Percentiles rank a stretch among this genome's conserved stretches.
phyloP scores from a whole-genome alignment of 2,797 vertebrate genomes.

The Platalea minor region DNA sequence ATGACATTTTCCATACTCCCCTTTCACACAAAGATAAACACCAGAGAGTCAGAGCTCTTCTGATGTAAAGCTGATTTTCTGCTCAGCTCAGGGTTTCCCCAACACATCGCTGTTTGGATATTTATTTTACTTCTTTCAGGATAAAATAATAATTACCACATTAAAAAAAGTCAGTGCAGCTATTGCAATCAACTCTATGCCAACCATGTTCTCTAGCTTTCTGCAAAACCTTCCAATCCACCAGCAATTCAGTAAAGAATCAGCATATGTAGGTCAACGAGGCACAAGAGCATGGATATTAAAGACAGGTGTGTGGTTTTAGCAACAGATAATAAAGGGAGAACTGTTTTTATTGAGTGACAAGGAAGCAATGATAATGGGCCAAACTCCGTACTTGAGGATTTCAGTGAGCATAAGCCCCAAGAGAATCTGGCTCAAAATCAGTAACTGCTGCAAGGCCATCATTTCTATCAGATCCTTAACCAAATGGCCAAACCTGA shows the following conservation, averaged over 20 bases:
- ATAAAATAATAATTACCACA: neutral
- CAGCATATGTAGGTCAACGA: neutral
- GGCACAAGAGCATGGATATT: neutral
- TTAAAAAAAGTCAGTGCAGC: neutral
- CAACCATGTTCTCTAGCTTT: neutral
- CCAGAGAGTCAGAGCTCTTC: neutral
- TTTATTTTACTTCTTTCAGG: neutral
- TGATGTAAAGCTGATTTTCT: neutral
- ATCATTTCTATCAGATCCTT: neutral
- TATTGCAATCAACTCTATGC: neutral
- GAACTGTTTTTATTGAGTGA: neutral
- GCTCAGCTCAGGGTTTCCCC: neutral
- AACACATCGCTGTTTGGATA: neutral
- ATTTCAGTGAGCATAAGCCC: neutral
- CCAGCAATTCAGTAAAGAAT: neutral
- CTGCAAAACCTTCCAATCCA: slow-evolving; percentile 11
- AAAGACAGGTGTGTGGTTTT: neutral
- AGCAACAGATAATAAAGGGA: neutral
- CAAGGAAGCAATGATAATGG: neutral
- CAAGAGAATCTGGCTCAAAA: neutral
- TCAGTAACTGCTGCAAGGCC: neutral
- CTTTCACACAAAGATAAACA: neutral
- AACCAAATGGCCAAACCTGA: neutral
- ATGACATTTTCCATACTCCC: neutral
- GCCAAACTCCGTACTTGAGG: neutral